Evolutionary conservation across 64 coral and sea anemone species (phyloP).

Genomic region (Pocillopora damicornis): DNA sequence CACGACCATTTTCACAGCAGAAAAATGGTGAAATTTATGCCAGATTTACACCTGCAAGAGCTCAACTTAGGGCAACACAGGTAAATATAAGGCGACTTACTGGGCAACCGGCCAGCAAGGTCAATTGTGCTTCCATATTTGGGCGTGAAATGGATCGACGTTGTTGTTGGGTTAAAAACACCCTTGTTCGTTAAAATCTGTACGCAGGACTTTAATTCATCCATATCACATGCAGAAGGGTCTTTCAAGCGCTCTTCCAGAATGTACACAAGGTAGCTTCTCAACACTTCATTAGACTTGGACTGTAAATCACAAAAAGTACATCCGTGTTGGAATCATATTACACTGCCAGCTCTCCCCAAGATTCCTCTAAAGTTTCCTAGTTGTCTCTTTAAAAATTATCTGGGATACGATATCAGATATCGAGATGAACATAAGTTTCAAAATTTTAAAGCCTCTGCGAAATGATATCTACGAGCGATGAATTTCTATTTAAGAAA

Average conservation of each 20-base stretch:
- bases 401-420: too few relatives aligned
- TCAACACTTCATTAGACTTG: slow-evolving; percentile 46
- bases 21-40: too few relatives aligned
- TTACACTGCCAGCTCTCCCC: not conserved
- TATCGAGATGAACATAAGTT: too few relatives aligned
- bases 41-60: too few relatives aligned
- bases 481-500: too few relatives aligned
- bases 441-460: too few relatives aligned
- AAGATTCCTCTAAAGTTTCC: not conserved
- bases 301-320: slow-evolving; percentile 17
- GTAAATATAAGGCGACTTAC: slow-evolving; percentile 36
- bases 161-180: slow-evolving; percentile 40
- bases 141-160: slow-evolving; percentile 70
- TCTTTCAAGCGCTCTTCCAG: slow-evolving; percentile 50
- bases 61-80: too few relatives aligned
- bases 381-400: too few relatives aligned
- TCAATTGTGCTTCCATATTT: slow-evolving; percentile 74
- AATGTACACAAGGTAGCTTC: slow-evolving; percentile 79
- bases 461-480: too few relatives aligned
- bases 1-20: too few relatives aligned
- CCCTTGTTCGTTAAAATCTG: slow-evolving; percentile 80
- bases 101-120: slow-evolving; percentile 51
- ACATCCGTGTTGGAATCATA: not conserved
- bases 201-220: slow-evolving; percentile 68
- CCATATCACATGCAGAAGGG: slow-evolving; percentile 55